Evolutionary conservation across 2,113 vertebrate genomes (phyloP).

Genomic region (Aptenodytes forsteri): DNA sequence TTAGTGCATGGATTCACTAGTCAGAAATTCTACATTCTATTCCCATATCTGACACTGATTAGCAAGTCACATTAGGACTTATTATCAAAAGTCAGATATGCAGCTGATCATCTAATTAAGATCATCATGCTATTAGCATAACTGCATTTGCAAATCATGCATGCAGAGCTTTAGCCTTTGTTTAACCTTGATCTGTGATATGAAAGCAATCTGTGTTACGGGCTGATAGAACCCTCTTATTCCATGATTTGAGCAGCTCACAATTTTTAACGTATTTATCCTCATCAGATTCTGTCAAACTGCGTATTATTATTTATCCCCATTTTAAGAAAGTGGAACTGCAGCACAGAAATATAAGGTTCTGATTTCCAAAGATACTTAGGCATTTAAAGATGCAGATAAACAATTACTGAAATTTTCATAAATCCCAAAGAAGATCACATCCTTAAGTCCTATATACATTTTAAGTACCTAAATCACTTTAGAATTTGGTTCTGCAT

Average conservation of each 20-base stretch:
- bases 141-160: slow-evolving; percentile 64
- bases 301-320: background rate
- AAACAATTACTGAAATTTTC: background rate
- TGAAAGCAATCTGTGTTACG: background rate
- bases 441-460: background rate
- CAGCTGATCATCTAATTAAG: slow-evolving; percentile 69
- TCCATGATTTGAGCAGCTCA: background rate
- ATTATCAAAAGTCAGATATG: slow-evolving; percentile 65
- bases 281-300: background rate
- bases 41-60: slow-evolving; percentile 67
- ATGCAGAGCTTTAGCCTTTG: slow-evolving; percentile 65
- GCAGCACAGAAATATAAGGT: background rate
- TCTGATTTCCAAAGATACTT: background rate
- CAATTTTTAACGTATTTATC: slow-evolving; percentile 16
- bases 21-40: slow-evolving; percentile 57
- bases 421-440: background rate
- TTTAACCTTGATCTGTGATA: slow-evolving; percentile 65
- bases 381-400: background rate
- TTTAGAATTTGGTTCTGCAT: background rate
- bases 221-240: background rate
- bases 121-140: slow-evolving; percentile 66
- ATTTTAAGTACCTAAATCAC: background rate
- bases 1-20: slow-evolving; percentile 3
- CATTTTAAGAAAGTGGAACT: background rate
- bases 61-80: slow-evolving; percentile 70